Conservation (phyloP, 64 coral and sea anemone species). For the Hydrozoanthus tunicans region DNA sequence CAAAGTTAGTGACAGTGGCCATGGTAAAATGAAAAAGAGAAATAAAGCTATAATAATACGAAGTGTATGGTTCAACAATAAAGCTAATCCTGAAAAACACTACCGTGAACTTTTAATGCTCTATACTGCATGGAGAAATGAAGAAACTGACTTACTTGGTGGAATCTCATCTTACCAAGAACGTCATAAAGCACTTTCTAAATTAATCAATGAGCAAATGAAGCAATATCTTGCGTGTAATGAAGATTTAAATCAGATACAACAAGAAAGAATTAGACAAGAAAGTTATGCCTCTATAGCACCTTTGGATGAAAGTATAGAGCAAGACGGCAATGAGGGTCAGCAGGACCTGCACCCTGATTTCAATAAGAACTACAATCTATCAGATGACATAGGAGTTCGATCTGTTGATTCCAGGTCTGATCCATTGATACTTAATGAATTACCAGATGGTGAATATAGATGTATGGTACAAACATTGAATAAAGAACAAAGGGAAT, state of each 20-base stretch:
- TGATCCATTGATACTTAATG: constrained; percentile 17
- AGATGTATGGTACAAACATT: neutral
- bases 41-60: constrained; percentile 61
- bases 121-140: constrained; percentile 20
- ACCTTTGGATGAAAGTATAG: constrained; percentile 1
- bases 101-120: constrained; percentile 9
- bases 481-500: constrained; percentile 4
- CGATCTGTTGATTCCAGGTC: neutral
- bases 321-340: constrained; percentile 7
- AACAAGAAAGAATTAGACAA: neutral
- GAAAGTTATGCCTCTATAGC: constrained; percentile 16
- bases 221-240: neutral
- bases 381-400: constrained; percentile 12
- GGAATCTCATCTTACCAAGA: constrained; percentile 5
- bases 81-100: constrained; percentile 55
- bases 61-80: constrained; percentile 70
- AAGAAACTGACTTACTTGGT: neutral
- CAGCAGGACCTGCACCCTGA: constrained; percentile 11
- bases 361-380: constrained; percentile 8
- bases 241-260: constrained; percentile 10
- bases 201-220: constrained; percentile 14
- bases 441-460: constrained; percentile 6
- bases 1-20: neutral
- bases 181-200: constrained; percentile 16
- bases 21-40: constrained; percentile 17